Base-by-base conservation (phyloP, 1,140 invertebrate genomes). In the Schlechtendalia chinensis region DNA sequence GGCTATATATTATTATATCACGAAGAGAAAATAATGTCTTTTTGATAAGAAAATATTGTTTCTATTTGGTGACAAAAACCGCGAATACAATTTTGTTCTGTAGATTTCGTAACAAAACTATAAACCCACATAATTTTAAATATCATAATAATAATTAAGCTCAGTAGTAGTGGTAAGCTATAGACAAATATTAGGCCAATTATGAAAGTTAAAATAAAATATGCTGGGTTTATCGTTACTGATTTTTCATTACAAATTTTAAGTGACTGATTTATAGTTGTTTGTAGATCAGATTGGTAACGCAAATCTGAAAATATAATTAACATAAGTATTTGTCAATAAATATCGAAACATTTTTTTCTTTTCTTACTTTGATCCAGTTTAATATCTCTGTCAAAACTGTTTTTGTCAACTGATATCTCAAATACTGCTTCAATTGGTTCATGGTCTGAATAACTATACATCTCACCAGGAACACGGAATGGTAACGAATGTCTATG, bases 401-500 rank as follows among this genome's bases (percentile, higher is more conserved):
- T 75, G 16, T 8, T 14, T 58, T 45, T 50, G 17, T 63, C 19
- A 19, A 1, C 2, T 61, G 74, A 85, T 47, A 90, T 82, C 83
- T 86, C 87, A 22, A 95, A 85, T 63, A 87, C 88, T 22, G 91
- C 89, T 81, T 88, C 85, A n/a, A 97, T 90, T n/a, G 93, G 94
- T 87, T 96, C 95, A 85, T 97, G 95, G 86, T 97, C 95, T 0
- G 95, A 96, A 86, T 92, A 96, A 84, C 93, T 94, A 83, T 92
- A 94, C 72, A 87, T 84, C 80, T 89, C 85, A 1, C 88, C 88
- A 14, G 93, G 93, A 59, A 96, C 90, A 83, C 91, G 88, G 54
- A 91, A 87, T 82, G 92, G 90, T 72, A 94, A 89, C 8, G 94
- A 93, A 82, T 92, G 89, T 63, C 87, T 87, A 86, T 90, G 93